phyloP scores from a whole-genome alignment of 2,113 vertebrate species.

The Dascyllus trimaculatus region DNA sequence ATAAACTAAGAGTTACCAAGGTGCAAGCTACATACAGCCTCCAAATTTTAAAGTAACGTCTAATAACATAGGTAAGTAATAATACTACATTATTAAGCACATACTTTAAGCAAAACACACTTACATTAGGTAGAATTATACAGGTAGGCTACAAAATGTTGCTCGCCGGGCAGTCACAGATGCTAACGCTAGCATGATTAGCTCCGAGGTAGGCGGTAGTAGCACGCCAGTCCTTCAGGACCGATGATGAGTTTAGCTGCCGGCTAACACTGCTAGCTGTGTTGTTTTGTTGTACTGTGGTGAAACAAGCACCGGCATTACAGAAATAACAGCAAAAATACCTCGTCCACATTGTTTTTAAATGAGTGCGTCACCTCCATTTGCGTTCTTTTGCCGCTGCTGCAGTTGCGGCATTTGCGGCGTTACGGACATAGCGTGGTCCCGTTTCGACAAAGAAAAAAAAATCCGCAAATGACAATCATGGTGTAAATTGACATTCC shows the following conservation, averaged over 20 bases:
- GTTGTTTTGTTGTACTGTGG: background rate
- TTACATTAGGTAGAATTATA: background rate
- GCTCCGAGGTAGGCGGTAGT: slow-evolving; percentile 52
- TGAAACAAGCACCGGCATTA: background rate
- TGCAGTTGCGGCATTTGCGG: slow-evolving; percentile 77
- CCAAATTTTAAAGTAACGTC: background rate
- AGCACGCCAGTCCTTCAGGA: slow-evolving; percentile 11
- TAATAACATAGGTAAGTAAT: background rate
- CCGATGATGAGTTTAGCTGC: slow-evolving; percentile 31
- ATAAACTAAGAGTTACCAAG: background rate
- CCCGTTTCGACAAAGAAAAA: slow-evolving; percentile 82
- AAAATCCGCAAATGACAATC: slow-evolving; percentile 78
- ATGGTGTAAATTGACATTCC: slow-evolving; percentile 21
- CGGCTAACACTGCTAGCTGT: slow-evolving; percentile 53
- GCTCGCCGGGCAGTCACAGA: slow-evolving; percentile 8
- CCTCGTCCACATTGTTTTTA: accelerated
- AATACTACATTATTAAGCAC: accelerated
- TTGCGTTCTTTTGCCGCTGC: slow-evolving; percentile 52
- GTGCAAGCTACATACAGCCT: too few relatives aligned
- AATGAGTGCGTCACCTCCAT: slow-evolving; percentile 48
- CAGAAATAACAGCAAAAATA: background rate
- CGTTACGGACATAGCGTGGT: slow-evolving; percentile 79
- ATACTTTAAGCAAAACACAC: background rate
- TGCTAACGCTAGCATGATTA: slow-evolving; percentile 75
- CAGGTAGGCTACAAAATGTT: background rate